Evolutionary conservation across 2,797 vertebrate genomes (phyloP).

Genomic region (Typhlichthys eigenmanni): DNA sequence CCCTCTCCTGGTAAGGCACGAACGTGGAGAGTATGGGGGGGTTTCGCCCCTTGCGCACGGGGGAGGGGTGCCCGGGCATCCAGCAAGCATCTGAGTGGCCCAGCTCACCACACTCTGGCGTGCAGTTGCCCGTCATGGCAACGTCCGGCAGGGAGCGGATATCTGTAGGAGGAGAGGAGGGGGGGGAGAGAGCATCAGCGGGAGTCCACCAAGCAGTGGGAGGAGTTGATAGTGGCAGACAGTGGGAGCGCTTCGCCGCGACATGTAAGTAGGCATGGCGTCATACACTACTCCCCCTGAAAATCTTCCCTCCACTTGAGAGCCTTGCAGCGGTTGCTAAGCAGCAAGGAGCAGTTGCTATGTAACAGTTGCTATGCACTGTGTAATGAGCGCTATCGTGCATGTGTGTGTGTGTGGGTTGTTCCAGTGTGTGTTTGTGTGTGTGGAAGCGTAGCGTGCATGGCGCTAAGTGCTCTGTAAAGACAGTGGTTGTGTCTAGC

Average conservation of each 20-base stretch:
- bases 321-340: constrained; percentile 79
- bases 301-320: constrained; percentile 50
- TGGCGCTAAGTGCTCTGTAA: constrained; percentile 3
- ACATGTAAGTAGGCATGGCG: constrained; percentile 63
- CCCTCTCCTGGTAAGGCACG: constrained; percentile 99
- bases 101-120: constrained; percentile 96
- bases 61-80: constrained; percentile 99
- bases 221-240: constrained; percentile 24
- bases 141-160: constrained; percentile 97
- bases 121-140: constrained; percentile 98
- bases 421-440: constrained; percentile 43
- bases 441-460: no score
- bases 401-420: constrained; percentile 37
- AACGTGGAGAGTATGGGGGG: constrained; percentile 99
- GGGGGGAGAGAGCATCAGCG: not conserved
- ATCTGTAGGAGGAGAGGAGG: constrained; percentile 72
- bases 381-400: constrained; percentile 66
- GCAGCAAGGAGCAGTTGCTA: constrained; percentile 78
- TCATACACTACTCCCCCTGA: constrained; percentile 66
- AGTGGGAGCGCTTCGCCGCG: not conserved
- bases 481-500: constrained; percentile 43
- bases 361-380: constrained; percentile 79
- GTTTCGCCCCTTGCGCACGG: constrained; percentile 94
- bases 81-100: constrained; percentile 99
- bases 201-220: constrained; percentile 39